Evolutionary conservation across 2,797 vertebrate genomes (phyloP).

Genomic region (Pseudomugil tenellus): DNA sequence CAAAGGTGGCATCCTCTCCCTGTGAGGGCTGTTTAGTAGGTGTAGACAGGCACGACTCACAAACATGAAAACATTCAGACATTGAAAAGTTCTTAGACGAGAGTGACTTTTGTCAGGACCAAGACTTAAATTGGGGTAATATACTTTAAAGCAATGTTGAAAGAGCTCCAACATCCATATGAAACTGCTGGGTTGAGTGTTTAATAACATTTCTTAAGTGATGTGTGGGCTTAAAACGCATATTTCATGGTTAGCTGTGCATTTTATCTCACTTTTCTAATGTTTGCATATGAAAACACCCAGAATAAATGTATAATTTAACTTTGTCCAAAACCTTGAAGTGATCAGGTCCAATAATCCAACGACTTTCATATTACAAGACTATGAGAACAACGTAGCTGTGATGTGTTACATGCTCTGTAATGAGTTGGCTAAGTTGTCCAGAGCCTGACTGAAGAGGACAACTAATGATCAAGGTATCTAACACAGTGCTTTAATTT

Average conservation of each 20-base stretch:
- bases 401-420: background rate
- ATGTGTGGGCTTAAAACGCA: background rate
- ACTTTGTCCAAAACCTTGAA: slow-evolving; percentile 1
- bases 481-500: slow-evolving; percentile 46
- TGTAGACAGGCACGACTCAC: no score
- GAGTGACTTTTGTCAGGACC: no score
- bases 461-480: slow-evolving; percentile 17
- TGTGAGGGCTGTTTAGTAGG: no score
- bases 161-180: no score
- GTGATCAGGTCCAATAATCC: slow-evolving; percentile 24
- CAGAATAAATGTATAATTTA: background rate
- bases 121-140: no score
- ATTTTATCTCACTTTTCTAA: no score
- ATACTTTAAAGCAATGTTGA: no score
- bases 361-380: slow-evolving; percentile 15
- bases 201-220: background rate
- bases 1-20: no score
- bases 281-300: background rate
- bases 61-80: background rate
- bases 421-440: background rate
- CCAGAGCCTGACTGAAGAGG: slow-evolving; percentile 29
- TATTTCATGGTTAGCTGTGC: no score
- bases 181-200: background rate
- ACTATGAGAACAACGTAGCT: background rate
- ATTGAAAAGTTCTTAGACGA: no score